Conservation (phyloP, 2,113 vertebrate genomes). For the Cathartes aura region DNA sequence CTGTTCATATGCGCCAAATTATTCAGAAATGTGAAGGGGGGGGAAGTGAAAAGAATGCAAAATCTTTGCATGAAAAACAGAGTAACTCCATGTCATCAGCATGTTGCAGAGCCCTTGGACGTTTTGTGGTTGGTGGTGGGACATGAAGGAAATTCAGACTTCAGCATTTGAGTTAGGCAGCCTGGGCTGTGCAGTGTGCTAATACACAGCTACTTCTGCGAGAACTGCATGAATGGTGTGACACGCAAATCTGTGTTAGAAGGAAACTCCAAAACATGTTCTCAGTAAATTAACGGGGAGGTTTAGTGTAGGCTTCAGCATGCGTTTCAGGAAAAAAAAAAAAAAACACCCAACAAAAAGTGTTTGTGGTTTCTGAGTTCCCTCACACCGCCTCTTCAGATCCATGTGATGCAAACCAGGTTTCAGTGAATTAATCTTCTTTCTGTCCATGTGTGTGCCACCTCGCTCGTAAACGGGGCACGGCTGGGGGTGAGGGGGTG, state of each 20-base stretch:
- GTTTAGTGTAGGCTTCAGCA: background rate
- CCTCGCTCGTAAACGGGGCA: background rate
- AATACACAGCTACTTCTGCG: background rate
- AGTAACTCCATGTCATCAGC: background rate
- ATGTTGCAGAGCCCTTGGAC: background rate
- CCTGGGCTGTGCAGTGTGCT: rapidly evolving
- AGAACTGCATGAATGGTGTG: background rate
- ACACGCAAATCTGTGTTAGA: background rate
- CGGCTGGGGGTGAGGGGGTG: background rate
- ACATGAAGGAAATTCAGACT: background rate
- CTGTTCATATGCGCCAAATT: background rate
- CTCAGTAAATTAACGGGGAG: background rate
- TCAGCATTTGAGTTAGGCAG: background rate
- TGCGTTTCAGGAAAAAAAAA: background rate
- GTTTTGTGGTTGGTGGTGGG: background rate
- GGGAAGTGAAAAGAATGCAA: background rate
- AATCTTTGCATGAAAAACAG: background rate
- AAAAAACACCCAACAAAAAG: background rate
- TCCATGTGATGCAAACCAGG: background rate
- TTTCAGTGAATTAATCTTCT: background rate
- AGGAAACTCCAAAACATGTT: background rate
- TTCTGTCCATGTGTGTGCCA: background rate
- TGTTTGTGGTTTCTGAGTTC: slow-evolving; percentile 50
- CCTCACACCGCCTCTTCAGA: background rate
- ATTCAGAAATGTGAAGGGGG: background rate